These are phyloP conservation scores for Anticlea derivata DNA, from an alignment of 2,888 invertebrate species.

Conservation along the genomic window DNA sequence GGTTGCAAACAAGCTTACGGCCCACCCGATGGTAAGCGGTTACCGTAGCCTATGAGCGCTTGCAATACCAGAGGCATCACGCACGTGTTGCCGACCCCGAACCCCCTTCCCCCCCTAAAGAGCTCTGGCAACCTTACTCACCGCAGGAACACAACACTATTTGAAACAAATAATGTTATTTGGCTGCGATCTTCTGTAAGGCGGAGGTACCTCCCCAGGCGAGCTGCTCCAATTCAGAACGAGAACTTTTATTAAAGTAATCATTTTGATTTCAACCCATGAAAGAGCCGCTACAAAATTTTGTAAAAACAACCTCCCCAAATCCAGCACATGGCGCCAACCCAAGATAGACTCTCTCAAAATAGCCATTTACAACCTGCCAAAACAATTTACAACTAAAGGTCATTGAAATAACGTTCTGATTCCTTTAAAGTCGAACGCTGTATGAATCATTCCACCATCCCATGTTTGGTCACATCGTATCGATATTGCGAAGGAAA, in stretches of 20 bases:
- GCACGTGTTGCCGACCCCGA: no score
- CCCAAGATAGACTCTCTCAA: slow-evolving; percentile 22
- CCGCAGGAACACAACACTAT: no score
- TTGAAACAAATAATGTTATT: no score
- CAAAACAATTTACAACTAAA: slow-evolving; percentile 27
- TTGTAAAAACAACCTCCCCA: slow-evolving; percentile 16
- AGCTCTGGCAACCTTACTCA: no score
- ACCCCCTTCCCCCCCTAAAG: no score
- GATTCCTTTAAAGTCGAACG: slow-evolving; percentile 42
- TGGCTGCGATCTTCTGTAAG: no score
- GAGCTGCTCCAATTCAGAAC: no score
- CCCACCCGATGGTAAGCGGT: no score
- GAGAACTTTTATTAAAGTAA: background rate
- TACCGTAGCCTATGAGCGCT: no score
- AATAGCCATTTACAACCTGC: slow-evolving; percentile 16
- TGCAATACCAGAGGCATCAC: no score
- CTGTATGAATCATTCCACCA: slow-evolving; percentile 54
- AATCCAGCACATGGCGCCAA: slow-evolving; percentile 21
- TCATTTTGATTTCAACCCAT: background rate
- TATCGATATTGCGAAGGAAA: slow-evolving; percentile 46
- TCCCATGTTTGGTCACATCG: slow-evolving; percentile 65
- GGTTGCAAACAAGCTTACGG: no score
- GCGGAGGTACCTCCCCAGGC: no score
- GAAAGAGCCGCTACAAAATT: background rate
- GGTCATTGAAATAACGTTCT: slow-evolving; percentile 38